Evolutionary conservation across 2,888 invertebrate species (phyloP).

Genomic region (Dynastes hyllus): DNA sequence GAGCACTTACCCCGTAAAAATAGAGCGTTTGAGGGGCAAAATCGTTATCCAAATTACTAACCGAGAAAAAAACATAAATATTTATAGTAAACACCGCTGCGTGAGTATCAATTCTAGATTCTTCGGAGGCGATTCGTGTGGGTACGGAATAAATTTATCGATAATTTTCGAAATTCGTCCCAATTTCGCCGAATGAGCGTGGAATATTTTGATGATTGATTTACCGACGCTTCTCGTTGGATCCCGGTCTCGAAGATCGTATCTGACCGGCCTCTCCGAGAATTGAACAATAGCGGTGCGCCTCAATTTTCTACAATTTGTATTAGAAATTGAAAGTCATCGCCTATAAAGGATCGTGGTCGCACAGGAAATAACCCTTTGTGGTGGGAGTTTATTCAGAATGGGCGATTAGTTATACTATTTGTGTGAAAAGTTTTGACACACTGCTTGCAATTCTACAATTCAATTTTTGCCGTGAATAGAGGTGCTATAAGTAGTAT

Average conservation of each 20-base stretch:
- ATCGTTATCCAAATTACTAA: constrained; percentile 44
- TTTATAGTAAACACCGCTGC: constrained; percentile 47
- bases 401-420: constrained; percentile 41
- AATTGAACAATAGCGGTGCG: constrained; percentile 38
- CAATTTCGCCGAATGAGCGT: constrained; percentile 42
- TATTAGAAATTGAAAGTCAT: constrained; percentile 52
- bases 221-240: constrained; percentile 23
- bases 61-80: constrained; percentile 47
- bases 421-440: constrained; percentile 44
- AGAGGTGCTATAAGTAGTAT: background rate
- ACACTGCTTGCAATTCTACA: constrained; percentile 36
- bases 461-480: constrained; percentile 42
- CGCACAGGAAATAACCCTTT: constrained; percentile 43
- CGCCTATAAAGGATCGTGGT: constrained; percentile 48
- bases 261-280: constrained; percentile 31
- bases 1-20: constrained; percentile 13
- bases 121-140: constrained; percentile 4
- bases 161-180: constrained; percentile 48
- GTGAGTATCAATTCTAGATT: constrained; percentile 32
- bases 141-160: constrained; percentile 43
- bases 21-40: constrained; percentile 17
- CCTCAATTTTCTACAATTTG: constrained; percentile 45
- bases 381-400: constrained; percentile 26
- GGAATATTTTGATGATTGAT: constrained; percentile 49
- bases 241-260: constrained; percentile 12